Evolutionary conservation across 2,888 invertebrate genomes (phyloP), one percentile per base, ranked within the genome.

Genomic region (Aporophyla nigra): DNA sequence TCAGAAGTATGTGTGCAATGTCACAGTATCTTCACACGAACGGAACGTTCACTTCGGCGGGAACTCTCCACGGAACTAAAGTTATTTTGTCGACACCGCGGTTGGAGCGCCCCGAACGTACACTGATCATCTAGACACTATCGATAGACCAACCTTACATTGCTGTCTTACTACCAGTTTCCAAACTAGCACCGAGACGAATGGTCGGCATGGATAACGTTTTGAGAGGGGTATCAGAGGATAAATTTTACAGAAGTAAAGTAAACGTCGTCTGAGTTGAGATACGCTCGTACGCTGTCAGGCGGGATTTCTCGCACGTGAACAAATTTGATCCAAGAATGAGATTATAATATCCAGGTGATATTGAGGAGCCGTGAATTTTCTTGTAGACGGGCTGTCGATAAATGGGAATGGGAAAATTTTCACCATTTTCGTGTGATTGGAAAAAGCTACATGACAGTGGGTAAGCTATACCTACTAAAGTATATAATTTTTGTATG

Each of bases 311-410:
- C 93, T 94, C 92, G 92, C 94, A 93, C 93, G 92, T 94, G 94
- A 95, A 93, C 93, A 92, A 94, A 95, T 94, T 95, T 91, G 93
- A 95, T 95, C 92, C 90, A 91, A 91, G 92, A 94, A 93, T 93
- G 89, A 93, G 92, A 94, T 95, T 95, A 91, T 92, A 91, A 92
- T 92, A 91, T 92, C 88, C 91, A 91, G 91, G 91, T 92, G 90
- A 92, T 92, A 77, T 82, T 76, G 85, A 74, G 62, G 74, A 84
- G 74, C 65, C 66, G 73, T 70, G 53, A 65, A 82, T 77, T 61
- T 77, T 62, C 62, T 19, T 58, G 68, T 49, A 74, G 82, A 77
- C 58, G 68, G 63, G 62, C 76, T 73, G 68, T 85, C 71, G 62
- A 78, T 82, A 82, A 70, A 82, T 74, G 68, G 69, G 58, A 80